phyloP scores from a whole-genome alignment of 2,888 invertebrate genomes.

The Temnothorax ravouxi region DNA sequence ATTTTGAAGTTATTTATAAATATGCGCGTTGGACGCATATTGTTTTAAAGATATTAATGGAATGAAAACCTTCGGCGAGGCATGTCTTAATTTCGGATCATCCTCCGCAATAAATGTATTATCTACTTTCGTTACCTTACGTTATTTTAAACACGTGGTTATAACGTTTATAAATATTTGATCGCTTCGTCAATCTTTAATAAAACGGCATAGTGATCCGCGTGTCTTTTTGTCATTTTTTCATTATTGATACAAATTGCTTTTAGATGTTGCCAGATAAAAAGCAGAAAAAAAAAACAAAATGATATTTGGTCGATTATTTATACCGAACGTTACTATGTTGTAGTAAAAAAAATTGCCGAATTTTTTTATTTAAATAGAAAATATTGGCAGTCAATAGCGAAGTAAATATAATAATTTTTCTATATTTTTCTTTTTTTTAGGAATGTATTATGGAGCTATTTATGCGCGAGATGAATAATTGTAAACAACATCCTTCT shows the following conservation, averaged over 20 bases:
- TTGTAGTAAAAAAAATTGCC: not conserved
- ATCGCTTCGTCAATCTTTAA: not conserved
- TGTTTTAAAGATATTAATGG: slow-evolving; percentile 15
- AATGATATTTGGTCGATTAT: slow-evolving; percentile 3
- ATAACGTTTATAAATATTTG: slow-evolving; percentile 27
- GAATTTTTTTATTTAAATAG: not conserved
- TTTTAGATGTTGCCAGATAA: not conserved
- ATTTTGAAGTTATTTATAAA: slow-evolving; percentile 39
- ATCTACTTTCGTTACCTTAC: slow-evolving; percentile 1
- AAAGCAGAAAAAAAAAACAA: not conserved
- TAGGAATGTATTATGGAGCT: not conserved
- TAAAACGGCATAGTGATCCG: not conserved
- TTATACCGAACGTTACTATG: not conserved
- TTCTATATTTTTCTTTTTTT: not conserved
- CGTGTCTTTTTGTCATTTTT: not conserved
- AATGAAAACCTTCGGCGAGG: slow-evolving; percentile 39
- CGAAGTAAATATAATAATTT: slow-evolving; percentile 9
- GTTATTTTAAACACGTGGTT: not conserved
- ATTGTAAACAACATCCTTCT: not conserved
- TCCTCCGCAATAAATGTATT: not conserved
- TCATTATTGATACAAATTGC: slow-evolving; percentile 7
- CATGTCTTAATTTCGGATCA: not conserved
- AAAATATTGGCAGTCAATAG: not conserved
- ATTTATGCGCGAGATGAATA: not conserved
- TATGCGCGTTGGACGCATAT: not conserved